Percentiles rank a stretch among this genome's conserved stretches.
Evolutionary conservation across 2,888 invertebrate genomes (phyloP).

Genomic region (Argynnis bischoffii): DNA sequence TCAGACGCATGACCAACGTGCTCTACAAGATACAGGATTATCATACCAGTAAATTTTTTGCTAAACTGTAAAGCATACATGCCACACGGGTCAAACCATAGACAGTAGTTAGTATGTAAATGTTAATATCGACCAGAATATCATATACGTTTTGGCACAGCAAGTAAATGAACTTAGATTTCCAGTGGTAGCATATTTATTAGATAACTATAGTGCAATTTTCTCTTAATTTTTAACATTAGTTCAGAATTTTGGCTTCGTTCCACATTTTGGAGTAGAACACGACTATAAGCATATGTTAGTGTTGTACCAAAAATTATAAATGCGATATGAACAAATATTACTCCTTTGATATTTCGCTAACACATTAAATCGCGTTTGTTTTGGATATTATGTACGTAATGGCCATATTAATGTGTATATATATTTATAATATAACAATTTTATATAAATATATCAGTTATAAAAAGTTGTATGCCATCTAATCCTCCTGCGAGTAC

Average conservation of each 20-base stretch:
- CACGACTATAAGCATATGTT: conserved; percentile 28
- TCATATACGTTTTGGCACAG: conserved; percentile 15
- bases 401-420: too few species aligned
- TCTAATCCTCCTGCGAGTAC: not conserved
- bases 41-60: too few species aligned
- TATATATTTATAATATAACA: too few species aligned
- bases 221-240: conserved; percentile 36
- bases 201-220: conserved; percentile 18
- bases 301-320: conserved; percentile 18
- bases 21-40: too few species aligned
- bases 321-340: conserved; percentile 3
- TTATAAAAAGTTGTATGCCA: not conserved
- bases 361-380: not conserved
- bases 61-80: too few species aligned
- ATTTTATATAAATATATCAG: too few species aligned
- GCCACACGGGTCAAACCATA: too few species aligned
- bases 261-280: conserved; percentile 30
- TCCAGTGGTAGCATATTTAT: conserved; percentile 5
- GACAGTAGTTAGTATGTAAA: not conserved
- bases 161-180: conserved; percentile 17
- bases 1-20: too few species aligned
- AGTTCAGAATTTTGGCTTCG: conserved; percentile 30
- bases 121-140: conserved; percentile 4
- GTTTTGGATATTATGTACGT: not conserved
- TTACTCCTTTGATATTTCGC: too few species aligned